Evolutionary conservation across 2,113 vertebrate species (phyloP), one percentile per base, ranked within the genome.

Genomic region (Pelmatolapia mariae): DNA sequence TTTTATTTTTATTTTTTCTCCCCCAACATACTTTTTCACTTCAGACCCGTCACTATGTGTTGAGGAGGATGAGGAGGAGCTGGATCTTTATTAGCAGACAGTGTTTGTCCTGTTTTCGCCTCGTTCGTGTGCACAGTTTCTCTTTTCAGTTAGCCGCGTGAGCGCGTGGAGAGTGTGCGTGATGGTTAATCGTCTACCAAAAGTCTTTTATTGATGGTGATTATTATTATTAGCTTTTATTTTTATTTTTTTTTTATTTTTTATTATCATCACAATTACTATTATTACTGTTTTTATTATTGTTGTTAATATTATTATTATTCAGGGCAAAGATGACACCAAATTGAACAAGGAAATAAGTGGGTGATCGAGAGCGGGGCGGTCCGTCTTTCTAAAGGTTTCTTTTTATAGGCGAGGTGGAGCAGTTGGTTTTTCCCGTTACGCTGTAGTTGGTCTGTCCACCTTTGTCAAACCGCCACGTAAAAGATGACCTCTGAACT

Each of bases 281-380:
- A 66, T 93, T 31, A 93, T 89, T 87, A 85, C 33, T 79, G 43
- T 89, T 92, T 90, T 94, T 88, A 40, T 87, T 86, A 26, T 88
- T 89, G n/a, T 89, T 89, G 50, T 89, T 89, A 54, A 86, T 89
- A 6, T 92, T 90, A 40, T 87, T 88, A 87, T 95, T 93, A 93
- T 96, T 96, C 96, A 96, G 96, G 96, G 96, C 94, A 94, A 95
- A 93, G 92, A 95, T 94, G 91, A 95, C 96, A 96, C 96, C 97
- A 97, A 97, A 96, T 95, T 94, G 89, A 95, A 95, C 89, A 94
- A 95, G 94, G 26, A 91, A 76, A 86, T 91, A 80, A 85, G 56
- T 79, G 71, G 76, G 45, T 84, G 91, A 87, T 82, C 82, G 22
- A 71, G 66, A 71, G 82, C 80, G 82, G 87, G 57, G 18, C 81